Base-by-base conservation (phyloP, 2,888 invertebrate genomes). In the Sceliomorpha sp. region DNA sequence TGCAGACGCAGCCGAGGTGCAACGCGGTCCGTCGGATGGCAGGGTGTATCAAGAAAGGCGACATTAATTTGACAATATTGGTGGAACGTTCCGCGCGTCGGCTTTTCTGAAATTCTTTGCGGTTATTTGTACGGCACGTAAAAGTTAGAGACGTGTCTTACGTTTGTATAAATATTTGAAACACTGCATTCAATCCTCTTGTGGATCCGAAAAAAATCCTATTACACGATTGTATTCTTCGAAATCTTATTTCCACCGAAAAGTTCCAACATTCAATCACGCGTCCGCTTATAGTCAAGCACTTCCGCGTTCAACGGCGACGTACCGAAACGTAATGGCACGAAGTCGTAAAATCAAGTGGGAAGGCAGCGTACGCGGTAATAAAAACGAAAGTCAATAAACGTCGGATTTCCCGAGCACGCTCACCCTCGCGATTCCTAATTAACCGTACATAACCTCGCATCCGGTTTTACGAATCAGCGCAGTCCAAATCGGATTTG, bases 401-500 rank as follows among this genome's bases (percentile, higher is more conserved):
- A 27, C 42, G 42, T 36, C 68, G 55, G 62, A 42, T 42, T 42
- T 26, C 12, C 26, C 26, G 26, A n/a, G n/a, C n/a, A 17, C 60
- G 50, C 39, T 44, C 55, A 37, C 45, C 67, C 55, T 60, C 53
- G 40, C 42, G 15, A 68, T 50, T 62, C 66, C 64, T 58, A 70
- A 72, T 70, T 70, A 70, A 62, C 64, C 66, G 66, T 62, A 55
- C 66, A 55, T 72, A 70, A 72, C 70, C 48, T 66, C 44, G 34
- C 40, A 26, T 50, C 42, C 56, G 44, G 55, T 44, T 45, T 56
- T 27, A 45, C 55, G 55, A 56, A 45, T 45, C 51, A 34, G 44
- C 42, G 37, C 34, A 32, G 50, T 48, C 42, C 45, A 69, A 70
- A 75, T 72, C 68, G 50, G 75, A 71, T 74, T 75, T 73, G 73